Evolutionary conservation across 1,140 invertebrate genomes (phyloP), one percentile per base, ranked within the genome.

Genomic region (Atta cephalotes): DNA sequence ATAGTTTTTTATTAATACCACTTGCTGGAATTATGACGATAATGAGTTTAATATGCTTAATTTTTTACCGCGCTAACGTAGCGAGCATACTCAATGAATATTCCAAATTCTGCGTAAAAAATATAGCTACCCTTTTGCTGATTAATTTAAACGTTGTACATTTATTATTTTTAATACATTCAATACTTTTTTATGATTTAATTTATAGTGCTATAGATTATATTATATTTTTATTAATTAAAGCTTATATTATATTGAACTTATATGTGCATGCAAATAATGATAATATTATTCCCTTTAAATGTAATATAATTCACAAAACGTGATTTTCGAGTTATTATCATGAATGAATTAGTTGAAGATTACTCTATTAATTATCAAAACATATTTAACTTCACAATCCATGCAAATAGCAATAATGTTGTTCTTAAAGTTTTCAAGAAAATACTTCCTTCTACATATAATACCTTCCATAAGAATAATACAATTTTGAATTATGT

Each of bases 1-100:
- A n/a, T 45, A 76, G 56, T 84, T n/a, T n/a, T n/a, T n/a, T 84
- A 76, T 84, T 84, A 84, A 84, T 84, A 76, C n/a, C 28, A 35
- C 56, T 74, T 62, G 70, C 68, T 12, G 39, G 25, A 76, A 84
- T 74, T 84, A 74, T 25, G 25, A 62, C 68, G 56, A 51, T 84
- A 51, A 74, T 56, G 70, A 84, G 56, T 76, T 84, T 74, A 84
- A 84, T 76, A 12, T 18, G 39, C 25, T 45, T 62, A 60, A 76
- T 51, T 74, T 84, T 74, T 82, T 53, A 74, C 49, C 53, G 12
- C 16, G 14, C 14, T 4, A 63, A 78, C 56, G 25, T n/a, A 10
- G 12, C 18, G 35, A 21, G 25, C 28, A 9, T 31, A 28, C 21
- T 70, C 16, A 21, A 1, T 9, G 3, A 72, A 70, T 49, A 5